Conservation (phyloP, 2,888 invertebrate genomes). For the Sphaeridia pumilis region DNA sequence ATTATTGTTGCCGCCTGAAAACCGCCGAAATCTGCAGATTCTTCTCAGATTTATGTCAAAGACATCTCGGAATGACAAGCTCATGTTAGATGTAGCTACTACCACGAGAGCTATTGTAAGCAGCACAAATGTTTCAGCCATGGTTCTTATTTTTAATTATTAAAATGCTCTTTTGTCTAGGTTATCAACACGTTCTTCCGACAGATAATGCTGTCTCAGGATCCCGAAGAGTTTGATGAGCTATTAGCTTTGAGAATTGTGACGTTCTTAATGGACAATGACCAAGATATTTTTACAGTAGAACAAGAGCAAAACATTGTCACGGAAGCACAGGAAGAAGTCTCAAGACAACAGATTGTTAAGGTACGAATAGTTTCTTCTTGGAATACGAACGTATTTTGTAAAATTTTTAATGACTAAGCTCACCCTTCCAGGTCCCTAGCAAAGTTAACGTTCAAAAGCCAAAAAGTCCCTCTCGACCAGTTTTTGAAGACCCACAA, state of each 20-base stretch:
- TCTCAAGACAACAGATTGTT: slow-evolving; percentile 27
- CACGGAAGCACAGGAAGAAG: slow-evolving; percentile 19
- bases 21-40: slow-evolving; percentile 30
- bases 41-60: slow-evolving; percentile 31
- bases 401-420: too few species aligned
- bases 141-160: too few species aligned
- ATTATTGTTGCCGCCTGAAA: slow-evolving; percentile 25
- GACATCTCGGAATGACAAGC: slow-evolving; percentile 26
- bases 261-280: slow-evolving; percentile 33
- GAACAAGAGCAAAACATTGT: slow-evolving; percentile 20
- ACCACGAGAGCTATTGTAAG: slow-evolving; percentile 29
- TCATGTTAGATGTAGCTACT: slow-evolving; percentile 31
- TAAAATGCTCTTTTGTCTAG: too few species aligned
- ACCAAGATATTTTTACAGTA: slow-evolving; percentile 25
- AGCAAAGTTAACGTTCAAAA: neutral
- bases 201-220: slow-evolving; percentile 19
- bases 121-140: neutral
- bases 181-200: slow-evolving; percentile 32
- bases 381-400: too few species aligned
- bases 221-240: slow-evolving; percentile 28
- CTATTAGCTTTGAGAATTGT: slow-evolving; percentile 29
- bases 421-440: slow-evolving; percentile 7
- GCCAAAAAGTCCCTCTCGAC: neutral
- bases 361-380: slow-evolving; percentile 21
- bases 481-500: neutral